Percentiles rank a stretch among this genome's conserved stretches.
phyloP scores from a whole-genome alignment of 2,888 invertebrate genomes.

The Erpobdella octoculata region DNA sequence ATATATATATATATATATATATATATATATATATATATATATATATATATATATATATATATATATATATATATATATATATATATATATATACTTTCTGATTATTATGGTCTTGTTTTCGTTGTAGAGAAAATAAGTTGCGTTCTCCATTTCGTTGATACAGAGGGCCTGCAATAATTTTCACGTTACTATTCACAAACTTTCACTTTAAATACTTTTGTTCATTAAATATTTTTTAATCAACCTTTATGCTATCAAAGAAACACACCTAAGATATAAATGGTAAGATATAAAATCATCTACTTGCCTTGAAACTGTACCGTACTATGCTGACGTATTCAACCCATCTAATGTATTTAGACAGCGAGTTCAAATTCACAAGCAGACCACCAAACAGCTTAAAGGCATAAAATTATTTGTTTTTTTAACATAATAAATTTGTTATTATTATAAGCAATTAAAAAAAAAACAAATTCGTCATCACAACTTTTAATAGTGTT shows the following conservation, averaged over 20 bases:
- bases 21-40: no score
- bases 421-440: no score
- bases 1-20: no score
- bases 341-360: constrained; percentile 48
- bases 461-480: no score
- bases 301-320: constrained; percentile 37
- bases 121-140: constrained; percentile 7
- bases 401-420: no score
- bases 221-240: background rate
- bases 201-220: background rate
- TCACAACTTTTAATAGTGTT: no score
- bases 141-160: constrained; percentile 21
- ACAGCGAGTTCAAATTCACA: constrained; percentile 46
- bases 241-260: no score
- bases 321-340: constrained; percentile 48
- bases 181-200: background rate
- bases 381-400: constrained; percentile 49
- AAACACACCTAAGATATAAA: background rate
- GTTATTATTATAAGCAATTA: no score
- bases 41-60: no score
- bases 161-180: background rate
- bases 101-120: constrained; percentile 12
- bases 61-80: no score
- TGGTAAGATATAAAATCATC: no score
- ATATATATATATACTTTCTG: background rate